Evolutionary conservation across 1,140 invertebrate species (phyloP).

Genomic region (Hyles vespertilio): DNA sequence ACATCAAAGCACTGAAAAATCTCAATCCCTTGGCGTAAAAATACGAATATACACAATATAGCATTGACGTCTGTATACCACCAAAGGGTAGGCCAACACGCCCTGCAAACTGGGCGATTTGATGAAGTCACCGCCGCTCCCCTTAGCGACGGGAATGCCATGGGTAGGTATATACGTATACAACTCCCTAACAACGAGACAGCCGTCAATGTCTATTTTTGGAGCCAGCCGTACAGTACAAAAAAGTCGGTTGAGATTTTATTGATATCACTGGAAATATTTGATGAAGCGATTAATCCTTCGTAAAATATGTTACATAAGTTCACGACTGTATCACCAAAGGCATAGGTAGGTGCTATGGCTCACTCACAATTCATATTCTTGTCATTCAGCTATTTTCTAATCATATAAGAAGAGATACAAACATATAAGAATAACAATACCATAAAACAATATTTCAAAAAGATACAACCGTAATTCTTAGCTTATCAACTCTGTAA

Average conservation of each 20-base stretch:
- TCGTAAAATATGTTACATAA: neutral
- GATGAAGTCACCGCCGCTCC: conserved; percentile 11
- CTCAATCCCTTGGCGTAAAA: too few species aligned
- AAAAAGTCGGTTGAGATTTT: neutral
- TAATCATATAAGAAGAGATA: too few species aligned
- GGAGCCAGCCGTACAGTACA: neutral
- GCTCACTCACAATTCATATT: too few species aligned
- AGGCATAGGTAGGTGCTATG: too few species aligned
- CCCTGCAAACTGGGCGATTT: conserved; percentile 1
- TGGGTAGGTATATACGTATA: neutral
- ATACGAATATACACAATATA: too few species aligned
- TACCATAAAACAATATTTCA: too few species aligned
- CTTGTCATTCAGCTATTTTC: too few species aligned
- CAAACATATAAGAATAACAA: too few species aligned
- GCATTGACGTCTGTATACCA: neutral
- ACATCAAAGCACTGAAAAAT: too few species aligned
- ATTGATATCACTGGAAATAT: too few species aligned
- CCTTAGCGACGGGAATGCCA: conserved; percentile 4
- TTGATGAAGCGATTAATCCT: neutral
- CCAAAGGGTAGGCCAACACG: conserved; percentile 7
- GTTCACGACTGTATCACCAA: neutral
- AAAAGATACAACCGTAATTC: too few species aligned
- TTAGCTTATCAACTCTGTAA: too few species aligned
- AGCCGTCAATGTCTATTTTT: neutral
- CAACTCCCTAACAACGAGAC: neutral